A percentile compares a stretch with the other conserved stretches of the same genome.
phyloP scores from a whole-genome alignment of 2,797 vertebrate genomes.

The Iguana delicatissima region DNA sequence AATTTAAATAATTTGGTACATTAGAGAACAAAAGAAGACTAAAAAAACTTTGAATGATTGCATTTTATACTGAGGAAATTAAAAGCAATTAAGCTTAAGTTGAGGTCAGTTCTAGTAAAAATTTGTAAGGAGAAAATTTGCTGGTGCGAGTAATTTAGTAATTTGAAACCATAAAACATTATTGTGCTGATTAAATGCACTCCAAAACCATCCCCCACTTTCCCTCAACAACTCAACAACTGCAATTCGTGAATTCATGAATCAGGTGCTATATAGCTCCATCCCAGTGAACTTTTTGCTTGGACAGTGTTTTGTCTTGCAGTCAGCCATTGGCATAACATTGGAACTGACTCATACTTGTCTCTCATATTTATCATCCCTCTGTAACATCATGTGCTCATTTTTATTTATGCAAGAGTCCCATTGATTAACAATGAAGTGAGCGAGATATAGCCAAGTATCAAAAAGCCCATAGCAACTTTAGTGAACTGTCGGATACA shows the following conservation, averaged over 20 bases:
- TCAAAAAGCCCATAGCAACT: background rate
- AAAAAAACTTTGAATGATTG: background rate
- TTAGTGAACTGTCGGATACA: background rate
- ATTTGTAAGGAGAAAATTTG: background rate
- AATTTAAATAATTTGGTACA: background rate
- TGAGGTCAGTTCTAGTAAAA: background rate
- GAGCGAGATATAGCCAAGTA: background rate
- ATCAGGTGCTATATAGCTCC: background rate
- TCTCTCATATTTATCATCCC: background rate
- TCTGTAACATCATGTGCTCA: background rate
- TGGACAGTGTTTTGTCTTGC: background rate
- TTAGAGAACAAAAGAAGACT: background rate
- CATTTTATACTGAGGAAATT: background rate
- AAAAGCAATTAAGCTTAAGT: background rate
- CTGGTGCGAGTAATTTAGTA: background rate
- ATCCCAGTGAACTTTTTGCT: background rate
- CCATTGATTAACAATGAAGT: background rate
- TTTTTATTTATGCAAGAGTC: background rate
- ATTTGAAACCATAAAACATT: background rate
- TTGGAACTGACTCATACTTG: background rate
- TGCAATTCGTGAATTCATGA: background rate
- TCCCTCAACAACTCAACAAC: background rate
- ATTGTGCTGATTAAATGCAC: background rate
- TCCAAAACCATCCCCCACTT: background rate
- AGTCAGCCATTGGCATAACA: background rate